Percentiles rank a stretch among this genome's conserved stretches.
phyloP scores from a whole-genome alignment of 1,140 invertebrate genomes.

The Micrasema minimum region DNA sequence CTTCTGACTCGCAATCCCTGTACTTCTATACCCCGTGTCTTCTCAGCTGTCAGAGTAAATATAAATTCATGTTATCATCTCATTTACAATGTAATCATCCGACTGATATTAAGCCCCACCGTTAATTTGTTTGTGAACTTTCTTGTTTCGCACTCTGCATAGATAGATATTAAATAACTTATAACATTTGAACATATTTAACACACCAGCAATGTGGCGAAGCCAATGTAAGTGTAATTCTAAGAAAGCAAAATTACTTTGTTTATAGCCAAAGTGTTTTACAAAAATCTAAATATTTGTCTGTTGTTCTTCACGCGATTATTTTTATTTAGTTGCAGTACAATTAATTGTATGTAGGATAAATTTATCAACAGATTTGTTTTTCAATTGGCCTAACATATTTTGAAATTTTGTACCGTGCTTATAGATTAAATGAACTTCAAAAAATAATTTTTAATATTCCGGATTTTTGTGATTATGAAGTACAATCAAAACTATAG shows the following conservation, averaged over 20 bases:
- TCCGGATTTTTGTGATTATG: too few relatives aligned
- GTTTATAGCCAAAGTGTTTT: too few relatives aligned
- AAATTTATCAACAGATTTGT: not conserved
- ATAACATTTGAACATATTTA: slow-evolving; percentile 6
- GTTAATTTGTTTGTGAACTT: slow-evolving; percentile 14
- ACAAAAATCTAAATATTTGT: too few relatives aligned
- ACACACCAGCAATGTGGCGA: slow-evolving; percentile 1
- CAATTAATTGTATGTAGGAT: not conserved
- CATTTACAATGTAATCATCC: slow-evolving; percentile 40
- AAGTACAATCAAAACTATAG: too few relatives aligned
- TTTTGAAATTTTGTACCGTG: too few relatives aligned
- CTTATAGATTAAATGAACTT: too few relatives aligned
- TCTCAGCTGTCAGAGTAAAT: slow-evolving; percentile 29
- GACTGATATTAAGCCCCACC: slow-evolving; percentile 45
- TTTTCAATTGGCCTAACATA: not conserved
- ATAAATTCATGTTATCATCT: slow-evolving; percentile 29
- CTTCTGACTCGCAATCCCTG: not conserved
- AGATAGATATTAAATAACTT: slow-evolving; percentile 11
- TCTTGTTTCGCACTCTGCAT: slow-evolving; percentile 30
- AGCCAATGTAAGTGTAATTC: not conserved
- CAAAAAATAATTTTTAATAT: too few relatives aligned
- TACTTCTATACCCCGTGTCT: not conserved
- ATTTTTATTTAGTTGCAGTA: too few relatives aligned
- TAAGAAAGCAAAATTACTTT: not conserved
- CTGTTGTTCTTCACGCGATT: too few relatives aligned